Conservation (phyloP, 2,113 vertebrate species). For the Sarotherodon lohbergeri region DNA sequence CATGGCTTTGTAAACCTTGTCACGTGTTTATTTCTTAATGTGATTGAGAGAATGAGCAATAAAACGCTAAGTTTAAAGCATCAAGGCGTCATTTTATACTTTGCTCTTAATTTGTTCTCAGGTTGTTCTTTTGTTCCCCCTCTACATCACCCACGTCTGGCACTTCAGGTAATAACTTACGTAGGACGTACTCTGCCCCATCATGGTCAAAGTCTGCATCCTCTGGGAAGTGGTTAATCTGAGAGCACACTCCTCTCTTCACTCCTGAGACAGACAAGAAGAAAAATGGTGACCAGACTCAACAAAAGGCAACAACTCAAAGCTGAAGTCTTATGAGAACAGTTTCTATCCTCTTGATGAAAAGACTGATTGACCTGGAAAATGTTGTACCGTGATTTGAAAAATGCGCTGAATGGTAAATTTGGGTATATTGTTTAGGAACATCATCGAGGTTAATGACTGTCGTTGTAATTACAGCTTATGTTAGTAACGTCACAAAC, state of each 20-base stretch:
- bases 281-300: slow-evolving; percentile 12
- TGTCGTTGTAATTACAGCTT: not conserved
- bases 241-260: slow-evolving; percentile 87
- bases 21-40: slow-evolving; percentile 29
- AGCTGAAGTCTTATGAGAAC: not conserved
- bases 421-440: not conserved
- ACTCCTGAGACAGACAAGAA: slow-evolving; percentile 71
- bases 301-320: not conserved
- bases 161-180: slow-evolving; percentile 62
- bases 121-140: not conserved
- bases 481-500: not conserved
- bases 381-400: not conserved
- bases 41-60: not conserved
- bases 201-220: slow-evolving; percentile 93
- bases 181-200: slow-evolving; percentile 88
- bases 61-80: not conserved
- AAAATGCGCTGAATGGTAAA: not conserved
- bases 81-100: not conserved
- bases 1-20: slow-evolving; percentile 13
- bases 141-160: not conserved
- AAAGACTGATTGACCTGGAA: not conserved
- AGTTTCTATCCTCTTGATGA: slow-evolving; percentile 5
- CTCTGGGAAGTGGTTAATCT: slow-evolving; percentile 94
- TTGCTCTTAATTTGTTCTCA: not conserved
- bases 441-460: not conserved